Evolutionary conservation across 2,888 invertebrate genomes (phyloP), one percentile per base, ranked within the genome.

Genomic region (Scaptomyza tumidula): DNA sequence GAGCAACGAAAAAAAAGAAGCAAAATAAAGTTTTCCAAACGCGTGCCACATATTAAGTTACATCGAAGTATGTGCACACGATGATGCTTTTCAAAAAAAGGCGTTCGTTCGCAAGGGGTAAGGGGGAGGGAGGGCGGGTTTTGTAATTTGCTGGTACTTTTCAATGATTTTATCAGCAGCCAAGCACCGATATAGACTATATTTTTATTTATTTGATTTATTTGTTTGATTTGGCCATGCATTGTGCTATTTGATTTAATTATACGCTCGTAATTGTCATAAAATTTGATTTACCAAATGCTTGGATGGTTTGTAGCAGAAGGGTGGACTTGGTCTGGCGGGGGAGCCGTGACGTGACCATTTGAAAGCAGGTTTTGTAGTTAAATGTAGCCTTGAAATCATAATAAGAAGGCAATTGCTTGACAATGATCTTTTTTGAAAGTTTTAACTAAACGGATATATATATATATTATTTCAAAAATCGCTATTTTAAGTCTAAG

Each of bases 21-120:
- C 45, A 71, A 55, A 72, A 78, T 68, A 81, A 83, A 86, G 75
- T 83, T 83, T 71, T 19, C 63, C 75, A 72, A 79, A 89, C 90
- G 90, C 88, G 90, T 90, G 90, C 78, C 88, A 80, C 83, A 90
- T 90, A 90, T 90, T 90, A 90, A 90, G 86, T 90, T 90, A 89
- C 90, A 90, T 75, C 78, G 80, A 87, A 84, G 80, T 83, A 83
- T 78, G 83, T 83, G 80, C 77, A 85, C 39, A 41, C 39, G 73
- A 80, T 54, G 78, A 83, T 76, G 80, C 64, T 70, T 54, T 60
- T 50, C 44, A n/a, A 37, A 48, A 45, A 35, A 48, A 45, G 41
- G 19, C 19, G 19, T 19, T 19, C 35, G 9, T 35, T 10, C 5
- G 4, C 24, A 24, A 58, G 49, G 44, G 16, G 29, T 24, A 24